These are phyloP conservation scores for Cheilosia impressa DNA, from an alignment of 2,888 invertebrate species.

Conservation along the genomic window DNA sequence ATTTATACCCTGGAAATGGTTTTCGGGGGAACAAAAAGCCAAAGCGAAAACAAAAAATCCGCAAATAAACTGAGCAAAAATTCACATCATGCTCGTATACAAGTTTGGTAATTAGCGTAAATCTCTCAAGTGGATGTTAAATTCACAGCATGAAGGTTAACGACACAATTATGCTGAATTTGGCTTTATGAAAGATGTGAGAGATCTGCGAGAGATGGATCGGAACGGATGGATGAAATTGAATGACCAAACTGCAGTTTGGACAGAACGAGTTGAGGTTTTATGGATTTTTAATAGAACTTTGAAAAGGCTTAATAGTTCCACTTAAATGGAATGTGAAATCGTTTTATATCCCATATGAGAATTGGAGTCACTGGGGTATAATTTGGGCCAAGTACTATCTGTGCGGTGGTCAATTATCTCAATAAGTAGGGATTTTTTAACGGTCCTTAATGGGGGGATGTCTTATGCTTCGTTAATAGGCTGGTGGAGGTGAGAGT, in stretches of 20 bases:
- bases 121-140: constrained; percentile 49
- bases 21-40: constrained; percentile 15
- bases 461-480: too few species aligned
- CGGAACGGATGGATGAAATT: constrained; percentile 1
- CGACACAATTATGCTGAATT: constrained; percentile 60
- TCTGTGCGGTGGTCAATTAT: too few species aligned
- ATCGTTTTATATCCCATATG: neutral
- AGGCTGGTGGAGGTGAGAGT: neutral
- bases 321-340: neutral
- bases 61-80: neutral
- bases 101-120: constrained; percentile 69
- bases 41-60: neutral
- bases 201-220: constrained; percentile 5
- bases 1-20: constrained; percentile 17
- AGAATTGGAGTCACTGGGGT: too few species aligned
- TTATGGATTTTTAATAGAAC: neutral
- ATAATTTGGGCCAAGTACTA: too few species aligned
- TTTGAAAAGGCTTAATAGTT: neutral
- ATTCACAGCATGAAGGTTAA: constrained; percentile 67
- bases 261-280: too few species aligned
- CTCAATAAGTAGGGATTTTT: too few species aligned
- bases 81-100: constrained; percentile 28
- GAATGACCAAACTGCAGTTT: neutral
- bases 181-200: constrained; percentile 30
- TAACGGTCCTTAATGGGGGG: too few species aligned